A percentile compares a stretch with the other conserved stretches of the same genome.
Conservation (phyloP, 2,797 vertebrate genomes). For the Alca torda region DNA sequence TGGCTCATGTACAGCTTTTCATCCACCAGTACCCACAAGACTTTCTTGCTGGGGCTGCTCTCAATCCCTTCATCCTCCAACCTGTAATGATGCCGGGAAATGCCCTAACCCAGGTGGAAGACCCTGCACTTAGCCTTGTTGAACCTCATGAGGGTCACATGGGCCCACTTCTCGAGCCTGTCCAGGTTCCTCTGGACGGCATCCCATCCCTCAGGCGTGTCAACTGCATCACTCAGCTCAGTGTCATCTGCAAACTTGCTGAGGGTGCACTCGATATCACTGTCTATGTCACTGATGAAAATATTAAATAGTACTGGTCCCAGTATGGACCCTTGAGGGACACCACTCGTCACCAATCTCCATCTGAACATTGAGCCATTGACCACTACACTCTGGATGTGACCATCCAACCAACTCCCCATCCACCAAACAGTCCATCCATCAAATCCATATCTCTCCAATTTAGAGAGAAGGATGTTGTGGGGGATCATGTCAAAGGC, state of each 20-base stretch:
- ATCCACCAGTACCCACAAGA: too few relatives aligned
- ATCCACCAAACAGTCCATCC: neutral
- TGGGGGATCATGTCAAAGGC: neutral
- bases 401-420: neutral
- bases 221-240: neutral
- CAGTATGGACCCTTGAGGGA: neutral
- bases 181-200: neutral
- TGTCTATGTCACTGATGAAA: neutral
- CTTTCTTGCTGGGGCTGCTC: too few relatives aligned
- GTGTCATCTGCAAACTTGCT: neutral
- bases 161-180: neutral
- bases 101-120: too few relatives aligned
- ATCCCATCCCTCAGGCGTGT: neutral
- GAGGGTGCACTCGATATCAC: neutral
- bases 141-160: neutral
- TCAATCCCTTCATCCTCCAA: too few relatives aligned
- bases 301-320: neutral
- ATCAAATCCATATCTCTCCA: neutral
- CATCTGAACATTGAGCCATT: neutral
- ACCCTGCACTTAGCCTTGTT: too few relatives aligned
- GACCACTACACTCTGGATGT: neutral
- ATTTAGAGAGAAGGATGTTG: neutral
- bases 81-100: too few relatives aligned
- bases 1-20: too few relatives aligned
- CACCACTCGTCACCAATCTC: fast-evolving